Evolutionary conservation across 2,888 invertebrate species (phyloP).

Genomic region (Tenthredo amoena): DNA sequence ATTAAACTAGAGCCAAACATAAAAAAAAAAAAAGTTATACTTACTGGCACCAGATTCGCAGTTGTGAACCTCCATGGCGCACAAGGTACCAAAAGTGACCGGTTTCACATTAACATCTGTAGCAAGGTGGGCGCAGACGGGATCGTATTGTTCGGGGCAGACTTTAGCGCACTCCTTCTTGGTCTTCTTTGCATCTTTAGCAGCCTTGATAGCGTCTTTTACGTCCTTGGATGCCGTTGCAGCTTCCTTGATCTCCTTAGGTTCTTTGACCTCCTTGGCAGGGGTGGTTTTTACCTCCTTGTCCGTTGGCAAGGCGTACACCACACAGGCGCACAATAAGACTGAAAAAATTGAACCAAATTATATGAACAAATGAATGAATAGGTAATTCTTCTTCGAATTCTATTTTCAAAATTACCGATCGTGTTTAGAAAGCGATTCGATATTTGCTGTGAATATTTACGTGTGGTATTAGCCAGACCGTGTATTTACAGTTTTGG

Average conservation of each 20-base stretch:
- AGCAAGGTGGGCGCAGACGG: constrained; percentile 83
- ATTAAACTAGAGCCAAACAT: no score
- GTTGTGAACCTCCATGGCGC: constrained; percentile 84
- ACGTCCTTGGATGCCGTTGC: constrained; percentile 70
- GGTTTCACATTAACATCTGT: constrained; percentile 78
- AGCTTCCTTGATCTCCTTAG: constrained; percentile 62
- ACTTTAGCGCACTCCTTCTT: constrained; percentile 81
- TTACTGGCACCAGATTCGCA: constrained; percentile 84
- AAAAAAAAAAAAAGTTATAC: constrained; percentile 64
- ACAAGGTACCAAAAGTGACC: constrained; percentile 83
- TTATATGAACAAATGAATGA: neutral
- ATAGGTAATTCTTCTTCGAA: neutral
- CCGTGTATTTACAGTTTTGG: neutral
- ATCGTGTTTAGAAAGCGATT: neutral
- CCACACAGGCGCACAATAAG: constrained; percentile 60
- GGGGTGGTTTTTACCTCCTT: constrained; percentile 54
- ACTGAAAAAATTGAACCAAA: constrained; percentile 57
- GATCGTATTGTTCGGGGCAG: constrained; percentile 78
- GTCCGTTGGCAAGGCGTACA: constrained; percentile 56
- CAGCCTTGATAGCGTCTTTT: constrained; percentile 76
- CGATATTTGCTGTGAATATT: neutral
- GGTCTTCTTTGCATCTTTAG: constrained; percentile 83
- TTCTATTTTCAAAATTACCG: neutral
- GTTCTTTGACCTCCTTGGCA: constrained; percentile 65
- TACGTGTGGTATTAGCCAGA: neutral